Evolutionary conservation across 2,888 invertebrate species (phyloP), one percentile per base, ranked within the genome.

Genomic region (Osmoderma eremita): DNA sequence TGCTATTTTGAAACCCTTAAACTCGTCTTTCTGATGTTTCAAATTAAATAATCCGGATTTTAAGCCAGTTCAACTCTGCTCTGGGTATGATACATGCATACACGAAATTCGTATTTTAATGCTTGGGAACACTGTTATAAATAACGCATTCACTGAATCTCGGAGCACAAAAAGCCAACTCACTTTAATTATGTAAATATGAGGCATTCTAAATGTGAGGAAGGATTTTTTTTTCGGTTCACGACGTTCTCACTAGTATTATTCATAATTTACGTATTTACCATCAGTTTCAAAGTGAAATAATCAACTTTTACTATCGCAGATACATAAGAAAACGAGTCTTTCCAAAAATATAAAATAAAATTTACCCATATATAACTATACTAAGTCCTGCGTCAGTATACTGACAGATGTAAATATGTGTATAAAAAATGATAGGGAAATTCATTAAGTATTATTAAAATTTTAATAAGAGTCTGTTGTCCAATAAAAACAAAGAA

Each of bases 371-470:
- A 53, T 53, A 53, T 50, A 50, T 22, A 30, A 30, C 53, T 53
- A 36, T 30, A 30, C 5, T 53, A 53, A 53, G 53, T 53, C 38
- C 53, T 53, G 53, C 36, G 53, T 53, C 53, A 53, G 53, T 53
- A 17, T 38, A 30, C 53, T 58, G 53, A 53, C 53, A 53, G 24
- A 13, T 53, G 58, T 58, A 58, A 58, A 58, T 58, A 58, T 58
- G 58, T 58, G 45, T 39, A 58, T 45, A 56, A 56, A 50, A 54
- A 24, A 58, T n/a, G 45, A 45, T 58, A 58, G 58, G 58, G 42
- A 41, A 45, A 30, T 30, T 24, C 42, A 45, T 56, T 56, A 39
- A 56, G 41, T 56, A 58, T 30, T 30, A 30, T 42, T 58, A 42
- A 41, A 58, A 58, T 42, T 58, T 42, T 30, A 58, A 45, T 45